phyloP scores from a whole-genome alignment of 2,113 vertebrate species.

The Pangasianodon gigas region DNA sequence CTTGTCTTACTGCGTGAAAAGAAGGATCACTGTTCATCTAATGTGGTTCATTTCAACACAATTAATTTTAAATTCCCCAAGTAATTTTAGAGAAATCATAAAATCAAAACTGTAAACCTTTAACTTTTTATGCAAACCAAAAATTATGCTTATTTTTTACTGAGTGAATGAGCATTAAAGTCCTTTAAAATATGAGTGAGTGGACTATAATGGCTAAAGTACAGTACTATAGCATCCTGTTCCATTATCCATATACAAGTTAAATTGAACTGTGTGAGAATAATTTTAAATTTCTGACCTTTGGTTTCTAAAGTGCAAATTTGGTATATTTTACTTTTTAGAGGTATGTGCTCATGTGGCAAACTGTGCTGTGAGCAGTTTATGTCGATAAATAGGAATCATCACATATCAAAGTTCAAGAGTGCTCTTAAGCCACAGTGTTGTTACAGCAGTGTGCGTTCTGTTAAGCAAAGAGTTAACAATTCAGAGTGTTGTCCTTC shows the following conservation, averaged over 20 bases:
- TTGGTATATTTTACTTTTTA: not conserved
- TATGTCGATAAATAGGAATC: not conserved
- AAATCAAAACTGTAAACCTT: not conserved
- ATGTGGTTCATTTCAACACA: not conserved
- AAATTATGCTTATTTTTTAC: not conserved
- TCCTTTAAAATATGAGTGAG: not conserved
- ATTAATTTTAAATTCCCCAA: not conserved
- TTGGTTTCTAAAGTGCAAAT: not conserved
- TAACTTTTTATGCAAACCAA: not conserved
- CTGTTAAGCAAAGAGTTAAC: constrained; percentile 59
- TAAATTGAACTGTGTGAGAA: not conserved
- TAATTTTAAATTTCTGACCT: not conserved
- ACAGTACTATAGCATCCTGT: not conserved
- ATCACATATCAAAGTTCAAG: not conserved
- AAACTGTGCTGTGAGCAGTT: not conserved
- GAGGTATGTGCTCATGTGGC: not conserved
- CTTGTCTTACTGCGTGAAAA: not conserved
- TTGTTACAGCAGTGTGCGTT: not conserved
- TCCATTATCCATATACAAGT: not conserved
- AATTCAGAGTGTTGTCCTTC: constrained; percentile 43
- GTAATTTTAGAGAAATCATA: not conserved
- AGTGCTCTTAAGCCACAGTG: not conserved
- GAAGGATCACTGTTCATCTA: not conserved
- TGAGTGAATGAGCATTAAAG: not conserved
- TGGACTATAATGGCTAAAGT: not conserved